Evolutionary conservation across 2,888 invertebrate genomes (phyloP).

Genomic region (Pardosa pseudoannulata): DNA sequence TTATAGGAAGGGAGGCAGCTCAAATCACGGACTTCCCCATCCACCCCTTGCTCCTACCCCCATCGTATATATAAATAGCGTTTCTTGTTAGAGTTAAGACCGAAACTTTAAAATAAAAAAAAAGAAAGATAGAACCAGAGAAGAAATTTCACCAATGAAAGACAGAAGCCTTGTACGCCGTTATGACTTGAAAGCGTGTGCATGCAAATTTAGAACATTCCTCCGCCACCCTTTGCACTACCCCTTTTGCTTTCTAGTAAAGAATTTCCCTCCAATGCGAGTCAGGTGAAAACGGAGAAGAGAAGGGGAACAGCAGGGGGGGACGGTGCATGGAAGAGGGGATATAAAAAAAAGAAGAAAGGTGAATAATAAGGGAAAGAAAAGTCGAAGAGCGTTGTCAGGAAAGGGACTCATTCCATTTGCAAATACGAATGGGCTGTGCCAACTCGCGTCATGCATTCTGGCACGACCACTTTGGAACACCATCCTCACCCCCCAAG

Average conservation of each 20-base stretch:
- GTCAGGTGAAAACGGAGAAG: conserved; percentile 34
- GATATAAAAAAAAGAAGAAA: conserved; percentile 42
- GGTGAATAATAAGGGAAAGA: conserved; percentile 70
- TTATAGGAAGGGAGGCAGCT: background rate
- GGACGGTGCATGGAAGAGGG: conserved; percentile 18
- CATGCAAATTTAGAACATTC: conserved; percentile 53
- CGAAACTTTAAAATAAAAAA: background rate
- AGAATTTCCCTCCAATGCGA: conserved; percentile 35
- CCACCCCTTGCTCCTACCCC: too few species aligned
- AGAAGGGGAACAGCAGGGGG: background rate
- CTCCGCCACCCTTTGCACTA: background rate
- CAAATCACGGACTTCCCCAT: conserved; percentile 2
- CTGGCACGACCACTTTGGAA: conserved; percentile 65
- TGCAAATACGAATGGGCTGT: conserved; percentile 68
- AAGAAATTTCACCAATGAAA: conserved; percentile 45
- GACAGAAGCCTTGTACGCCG: conserved; percentile 36
- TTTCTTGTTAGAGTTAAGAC: conserved; percentile 42
- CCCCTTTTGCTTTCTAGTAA: background rate
- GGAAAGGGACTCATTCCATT: conserved; percentile 65
- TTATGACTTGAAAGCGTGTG: conserved; percentile 55
- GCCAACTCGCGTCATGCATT: conserved; percentile 36
- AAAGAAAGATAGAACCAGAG: background rate
- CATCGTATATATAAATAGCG: conserved; percentile 50
- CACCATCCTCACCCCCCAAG: conserved; percentile 19
- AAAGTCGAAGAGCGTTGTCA: conserved; percentile 69